Conservation (phyloP, 1,140 invertebrate genomes). For the Yoshiicerus persimilis region DNA sequence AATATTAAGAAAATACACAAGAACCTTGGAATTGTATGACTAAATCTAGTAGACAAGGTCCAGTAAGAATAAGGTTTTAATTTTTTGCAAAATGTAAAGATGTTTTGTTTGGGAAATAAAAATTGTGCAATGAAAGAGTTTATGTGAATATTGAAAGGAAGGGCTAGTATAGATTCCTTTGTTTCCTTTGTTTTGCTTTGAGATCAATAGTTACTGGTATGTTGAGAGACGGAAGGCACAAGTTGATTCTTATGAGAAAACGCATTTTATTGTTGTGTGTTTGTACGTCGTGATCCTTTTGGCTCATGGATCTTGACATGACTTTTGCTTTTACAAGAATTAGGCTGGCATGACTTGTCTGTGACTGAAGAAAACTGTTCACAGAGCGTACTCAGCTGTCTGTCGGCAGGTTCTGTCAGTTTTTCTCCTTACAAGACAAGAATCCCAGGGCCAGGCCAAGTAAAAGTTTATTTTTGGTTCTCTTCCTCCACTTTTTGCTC, state of each 20-base stretch:
- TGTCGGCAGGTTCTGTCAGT: background rate
- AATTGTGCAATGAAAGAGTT: background rate
- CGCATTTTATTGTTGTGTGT: background rate
- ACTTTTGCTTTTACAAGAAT: background rate
- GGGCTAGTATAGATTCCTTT: background rate
- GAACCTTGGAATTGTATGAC: too few species aligned
- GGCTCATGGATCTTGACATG: background rate
- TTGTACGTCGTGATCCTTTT: background rate
- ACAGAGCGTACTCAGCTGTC: background rate
- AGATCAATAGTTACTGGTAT: background rate
- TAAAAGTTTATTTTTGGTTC: constrained; percentile 10
- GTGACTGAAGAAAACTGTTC: background rate
- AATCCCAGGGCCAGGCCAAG: background rate
- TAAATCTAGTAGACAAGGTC: too few species aligned
- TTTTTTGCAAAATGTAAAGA: too few species aligned
- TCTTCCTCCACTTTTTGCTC: background rate
- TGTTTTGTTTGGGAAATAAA: background rate
- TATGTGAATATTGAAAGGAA: background rate
- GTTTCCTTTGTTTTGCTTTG: background rate
- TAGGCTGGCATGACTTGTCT: background rate
- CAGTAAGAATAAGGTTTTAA: too few species aligned
- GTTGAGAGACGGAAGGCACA: background rate
- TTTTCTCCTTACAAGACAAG: background rate
- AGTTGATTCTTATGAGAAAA: background rate
- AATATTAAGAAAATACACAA: too few species aligned